Evolutionary conservation across 2,888 invertebrate species (phyloP), one percentile per base, ranked within the genome.

Genomic region (Trisateles emortualis): DNA sequence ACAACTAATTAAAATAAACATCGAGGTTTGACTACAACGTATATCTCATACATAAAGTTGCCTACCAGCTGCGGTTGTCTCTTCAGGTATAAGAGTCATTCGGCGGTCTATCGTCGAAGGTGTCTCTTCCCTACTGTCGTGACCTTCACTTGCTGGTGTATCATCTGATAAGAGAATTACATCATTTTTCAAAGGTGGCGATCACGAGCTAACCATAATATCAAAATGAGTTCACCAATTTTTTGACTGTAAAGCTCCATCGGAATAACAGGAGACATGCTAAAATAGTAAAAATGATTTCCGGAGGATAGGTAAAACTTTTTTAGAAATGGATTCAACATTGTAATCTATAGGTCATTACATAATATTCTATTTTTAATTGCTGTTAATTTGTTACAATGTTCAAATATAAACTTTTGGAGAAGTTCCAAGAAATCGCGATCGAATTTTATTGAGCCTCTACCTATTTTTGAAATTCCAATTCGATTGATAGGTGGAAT

Each of bases 81-180:
- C 87, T 71, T 88, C 84, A 6, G 84, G 67, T 66, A 90, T 76
- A 29, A 92, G 82, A 32, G 92, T 92, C 91, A 92, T 90, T 57
- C 93, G 85, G 50, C 92, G 83, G 64, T 87, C 87, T n/a, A 78
- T 63, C 43, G 84, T 54, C 24, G 68, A 39, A 3, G 90, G 85
- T 4, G 88, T 84, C 54, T 84, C 88, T 71, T 88, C 88, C 70
- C 82, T 81, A 75, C 49, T 67, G 54, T 47, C 64, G 39, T 76
- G 78, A 50, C 86, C 88, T 49, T 82, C 84, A 43, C 56, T 74
- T 62, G 79, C 81, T 42, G 84, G 69, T 54, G 71, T 67, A 82
- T 85, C 87, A 85, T 88, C 88, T 90, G 87, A 81, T 73, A 64
- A 59, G 63, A 62, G 66, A 75, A 78, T 70, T 62, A 55, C 33